Percentiles rank a stretch among this genome's conserved stretches.
Evolutionary conservation across 2,888 invertebrate species (phyloP).

Genomic region (Metellina segmentata): DNA sequence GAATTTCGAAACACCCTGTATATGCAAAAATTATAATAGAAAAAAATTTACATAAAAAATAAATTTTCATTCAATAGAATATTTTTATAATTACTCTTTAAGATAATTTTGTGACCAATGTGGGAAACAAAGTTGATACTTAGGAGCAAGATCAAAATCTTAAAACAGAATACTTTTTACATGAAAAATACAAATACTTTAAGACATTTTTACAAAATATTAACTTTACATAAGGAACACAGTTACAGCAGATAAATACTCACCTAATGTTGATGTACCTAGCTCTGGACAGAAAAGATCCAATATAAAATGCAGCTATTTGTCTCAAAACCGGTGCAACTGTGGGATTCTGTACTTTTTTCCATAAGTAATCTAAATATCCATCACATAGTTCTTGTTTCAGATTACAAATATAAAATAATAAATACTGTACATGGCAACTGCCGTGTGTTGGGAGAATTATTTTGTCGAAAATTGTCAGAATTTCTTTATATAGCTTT

Average conservation of each 20-base stretch:
- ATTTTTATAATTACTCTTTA: too few species aligned
- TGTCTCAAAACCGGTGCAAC: slow-evolving; percentile 86
- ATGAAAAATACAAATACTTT: neutral
- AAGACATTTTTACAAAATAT: neutral
- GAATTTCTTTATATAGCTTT: slow-evolving; percentile 84
- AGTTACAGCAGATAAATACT: slow-evolving; percentile 77
- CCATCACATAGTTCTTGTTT: slow-evolving; percentile 84
- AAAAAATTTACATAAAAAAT: too few species aligned
- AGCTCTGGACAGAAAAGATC: slow-evolving; percentile 88
- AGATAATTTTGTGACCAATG: too few species aligned
- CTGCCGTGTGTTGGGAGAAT: slow-evolving; percentile 92
- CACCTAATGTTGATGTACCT: slow-evolving; percentile 85
- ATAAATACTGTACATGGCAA: slow-evolving; percentile 88
- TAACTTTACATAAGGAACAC: too few species aligned
- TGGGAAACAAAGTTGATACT: too few species aligned
- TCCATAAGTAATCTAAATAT: slow-evolving; percentile 88
- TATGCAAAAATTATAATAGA: too few species aligned
- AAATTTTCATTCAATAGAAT: too few species aligned
- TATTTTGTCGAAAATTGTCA: slow-evolving; percentile 89
- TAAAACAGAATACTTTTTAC: too few species aligned
- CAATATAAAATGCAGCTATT: slow-evolving; percentile 87
- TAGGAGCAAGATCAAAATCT: too few species aligned
- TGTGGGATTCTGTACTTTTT: slow-evolving; percentile 86
- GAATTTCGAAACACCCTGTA: too few species aligned
- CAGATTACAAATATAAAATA: slow-evolving; percentile 88